Base-by-base conservation (phyloP, 2,888 invertebrate genomes). In the Aleiodes alternator region DNA sequence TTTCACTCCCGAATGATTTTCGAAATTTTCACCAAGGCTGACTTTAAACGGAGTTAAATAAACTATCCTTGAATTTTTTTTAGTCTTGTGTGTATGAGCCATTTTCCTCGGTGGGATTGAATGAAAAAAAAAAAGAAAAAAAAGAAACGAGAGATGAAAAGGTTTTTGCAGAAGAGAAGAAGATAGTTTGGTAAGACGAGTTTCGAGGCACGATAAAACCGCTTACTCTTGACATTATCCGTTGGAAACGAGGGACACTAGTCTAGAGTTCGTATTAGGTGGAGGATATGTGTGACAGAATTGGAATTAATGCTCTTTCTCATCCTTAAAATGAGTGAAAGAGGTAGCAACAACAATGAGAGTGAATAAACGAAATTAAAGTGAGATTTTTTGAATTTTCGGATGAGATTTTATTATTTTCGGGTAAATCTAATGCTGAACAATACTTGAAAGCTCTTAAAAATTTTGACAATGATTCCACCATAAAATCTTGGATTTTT, bases 221-320 rank as follows among this genome's bases (percentile, higher is more conserved):
- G 61, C 61, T 61, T 61, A 61, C 61, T 61, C 61, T 61, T 61
- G 61, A 61, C 61, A 61, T 61, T 61, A 61, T 61, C 61, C 61
- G 1, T 43, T 61, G n/a, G 38, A 38, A 61, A 61, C 38, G 61
- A 61, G 12, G 34, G 61, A 57, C 57, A 57, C 23, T 12, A 57
- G 57, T 57, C 31, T 29, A 12, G 51, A 31, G 23, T 12, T 57
- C 6, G 16, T 29, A 57, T 9, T 57, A 29, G 4, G 43, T 43
- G 43, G 43, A 11, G 43, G 43, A 7, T 43, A 43, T 43, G 43
- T 11, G 43, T 9, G 43, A 43, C 43, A 43, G 43, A 43, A 43
- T 8, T 3, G 43, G 11, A 43, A 43, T 43, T 43, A 43, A 43
- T 43, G 43, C 43, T 5, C 43, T 43, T 11, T 43, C 43, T 43